A percentile compares a stretch with the other conserved stretches of the same genome.
Evolutionary conservation across 2,113 vertebrate genomes (phyloP).

Genomic region (Pardalotus punctatus): DNA sequence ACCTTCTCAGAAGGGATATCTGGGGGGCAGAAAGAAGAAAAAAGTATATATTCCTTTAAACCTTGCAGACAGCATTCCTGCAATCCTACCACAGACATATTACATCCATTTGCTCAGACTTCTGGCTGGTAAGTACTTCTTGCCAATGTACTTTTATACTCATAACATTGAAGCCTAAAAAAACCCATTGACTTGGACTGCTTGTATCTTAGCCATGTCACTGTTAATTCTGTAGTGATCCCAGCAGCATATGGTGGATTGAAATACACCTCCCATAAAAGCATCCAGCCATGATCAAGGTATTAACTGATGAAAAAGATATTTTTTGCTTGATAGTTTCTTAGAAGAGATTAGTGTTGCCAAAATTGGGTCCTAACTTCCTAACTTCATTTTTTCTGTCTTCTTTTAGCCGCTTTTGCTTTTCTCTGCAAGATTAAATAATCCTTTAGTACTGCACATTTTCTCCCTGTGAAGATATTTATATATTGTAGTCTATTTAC

Average conservation of each 20-base stretch:
- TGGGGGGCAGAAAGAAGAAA: background rate
- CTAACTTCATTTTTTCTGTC: background rate
- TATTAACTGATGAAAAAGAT: background rate
- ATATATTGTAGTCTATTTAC: background rate
- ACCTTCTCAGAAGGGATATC: background rate
- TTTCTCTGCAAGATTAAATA: constrained; percentile 14
- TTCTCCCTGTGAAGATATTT: background rate
- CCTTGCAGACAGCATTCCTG: background rate
- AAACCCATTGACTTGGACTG: background rate
- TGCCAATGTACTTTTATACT: background rate
- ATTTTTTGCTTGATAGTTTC: background rate
- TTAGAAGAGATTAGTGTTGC: background rate
- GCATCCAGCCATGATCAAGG: background rate
- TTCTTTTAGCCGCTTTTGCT: background rate
- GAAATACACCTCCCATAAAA: background rate
- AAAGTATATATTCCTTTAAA: background rate
- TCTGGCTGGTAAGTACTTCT: background rate
- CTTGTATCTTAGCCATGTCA: background rate
- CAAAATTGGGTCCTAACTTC: background rate
- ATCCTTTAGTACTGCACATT: background rate
- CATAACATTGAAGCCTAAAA: background rate
- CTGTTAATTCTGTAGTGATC: background rate
- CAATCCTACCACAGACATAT: background rate
- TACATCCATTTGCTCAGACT: background rate
- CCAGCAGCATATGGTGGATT: background rate